Evolutionary conservation across 2,113 vertebrate species (phyloP).

Genomic region (Mionectes macconnelli): DNA sequence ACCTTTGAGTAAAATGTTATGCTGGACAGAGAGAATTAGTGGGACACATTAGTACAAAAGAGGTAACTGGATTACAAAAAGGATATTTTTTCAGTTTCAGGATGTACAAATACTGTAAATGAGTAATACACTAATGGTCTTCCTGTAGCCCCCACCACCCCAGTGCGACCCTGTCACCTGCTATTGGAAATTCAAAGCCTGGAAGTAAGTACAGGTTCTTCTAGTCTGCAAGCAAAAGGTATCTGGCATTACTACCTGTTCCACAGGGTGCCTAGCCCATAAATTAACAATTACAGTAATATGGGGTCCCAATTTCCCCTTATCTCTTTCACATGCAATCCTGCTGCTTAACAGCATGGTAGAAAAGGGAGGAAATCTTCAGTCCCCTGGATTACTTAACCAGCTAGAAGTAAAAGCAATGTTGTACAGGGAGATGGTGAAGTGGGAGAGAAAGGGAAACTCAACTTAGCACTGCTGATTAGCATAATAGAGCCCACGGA

Average conservation of each 20-base stretch:
- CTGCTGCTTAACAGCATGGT: neutral
- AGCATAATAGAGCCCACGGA: neutral
- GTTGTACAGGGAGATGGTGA: neutral
- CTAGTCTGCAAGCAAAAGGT: neutral
- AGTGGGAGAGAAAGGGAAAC: neutral
- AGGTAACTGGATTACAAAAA: neutral
- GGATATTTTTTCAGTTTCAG: neutral
- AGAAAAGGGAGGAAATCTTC: neutral
- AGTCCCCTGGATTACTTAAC: neutral
- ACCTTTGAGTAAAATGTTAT: neutral
- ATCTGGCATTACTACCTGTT: neutral
- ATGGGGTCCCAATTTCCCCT: neutral
- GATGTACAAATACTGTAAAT: neutral
- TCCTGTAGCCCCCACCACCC: neutral
- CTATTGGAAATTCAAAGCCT: neutral
- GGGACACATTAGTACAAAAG: neutral
- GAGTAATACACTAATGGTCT: neutral
- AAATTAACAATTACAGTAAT: neutral
- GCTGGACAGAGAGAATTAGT: neutral
- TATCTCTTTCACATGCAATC: neutral
- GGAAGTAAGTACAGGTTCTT: neutral
- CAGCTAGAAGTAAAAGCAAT: neutral
- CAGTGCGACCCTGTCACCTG: accelerated
- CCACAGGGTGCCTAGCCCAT: neutral
- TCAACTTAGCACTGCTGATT: neutral